Evolutionary conservation across 2,888 invertebrate genomes (phyloP).

Genomic region (Heliconius sara): DNA sequence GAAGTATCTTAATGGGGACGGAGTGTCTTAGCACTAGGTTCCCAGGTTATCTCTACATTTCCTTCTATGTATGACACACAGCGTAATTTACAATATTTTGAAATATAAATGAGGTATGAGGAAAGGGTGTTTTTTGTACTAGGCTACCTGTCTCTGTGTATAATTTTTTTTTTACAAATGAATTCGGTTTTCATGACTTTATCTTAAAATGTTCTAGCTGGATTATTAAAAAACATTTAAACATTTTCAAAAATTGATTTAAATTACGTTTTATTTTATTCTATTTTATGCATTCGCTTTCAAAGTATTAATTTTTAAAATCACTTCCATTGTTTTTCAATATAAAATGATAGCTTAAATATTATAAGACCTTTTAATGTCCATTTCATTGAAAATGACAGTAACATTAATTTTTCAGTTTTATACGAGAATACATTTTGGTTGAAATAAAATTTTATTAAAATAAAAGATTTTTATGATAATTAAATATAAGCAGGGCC

Average conservation of each 20-base stretch:
- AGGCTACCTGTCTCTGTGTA: background rate
- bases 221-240: background rate
- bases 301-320: conserved; percentile 15
- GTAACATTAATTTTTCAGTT: conserved; percentile 16
- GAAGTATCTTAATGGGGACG: no score
- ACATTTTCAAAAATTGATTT: background rate
- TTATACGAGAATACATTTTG: background rate
- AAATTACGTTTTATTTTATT: background rate
- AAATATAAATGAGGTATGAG: background rate
- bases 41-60: no score
- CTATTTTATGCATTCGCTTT: conserved; percentile 3
- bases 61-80: no score
- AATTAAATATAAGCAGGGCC: no score
- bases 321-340: conserved; percentile 9
- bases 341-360: conserved; percentile 6
- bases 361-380: conserved; percentile 14
- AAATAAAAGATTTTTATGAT: no score
- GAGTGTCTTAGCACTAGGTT: no score
- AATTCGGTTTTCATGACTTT: background rate
- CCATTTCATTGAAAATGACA: conserved; percentile 6
- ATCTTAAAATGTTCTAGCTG: background rate
- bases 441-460: no score
- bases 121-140: background rate
- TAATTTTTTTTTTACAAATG: background rate
- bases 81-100: background rate